Base-by-base conservation (phyloP, 2,888 invertebrate genomes). In the Cyrtodaria siliqua region DNA sequence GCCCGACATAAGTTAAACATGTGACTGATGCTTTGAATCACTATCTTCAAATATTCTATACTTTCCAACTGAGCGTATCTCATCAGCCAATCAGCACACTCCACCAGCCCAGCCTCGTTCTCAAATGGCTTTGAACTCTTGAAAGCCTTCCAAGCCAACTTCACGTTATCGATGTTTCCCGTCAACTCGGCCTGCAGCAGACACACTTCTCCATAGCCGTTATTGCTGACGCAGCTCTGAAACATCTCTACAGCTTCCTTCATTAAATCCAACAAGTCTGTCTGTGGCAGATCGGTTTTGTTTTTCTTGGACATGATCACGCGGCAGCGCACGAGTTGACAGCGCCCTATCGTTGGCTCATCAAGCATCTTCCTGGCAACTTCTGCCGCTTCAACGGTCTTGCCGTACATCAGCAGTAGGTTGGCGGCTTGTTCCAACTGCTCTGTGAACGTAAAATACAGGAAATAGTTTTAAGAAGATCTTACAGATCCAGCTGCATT, bases 81-180 rank as follows among this genome's bases (percentile, higher is more conserved):
- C 1, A 82, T 52, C 61, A 85, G 72, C 80, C 80, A 75, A 50
- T 85, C 68, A 49, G 78, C 70, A 59, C 84, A 86, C 29, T 87
- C 86, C 18, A 88, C 50, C 26, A 78, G 68, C 0, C 85, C 87
- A n/a, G 81, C 82, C 24, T 72, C 80, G 68, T 86, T 85, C 47
- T 71, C 40, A 18, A 64, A 63, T 40, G 85, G 86, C 47, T 77
- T 78, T 0, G 74, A 67, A 4, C 71, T 67, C 0, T 44, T 9
- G 53, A 86, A 88, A n/a, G 67, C 71, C 18, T 69, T 78, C 67
- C 73, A 85, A 8, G 85, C 84, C n/a, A 66, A 18, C 23, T 70
- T 66, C 12, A 84, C 62, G 9, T 68, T 55, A 4, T 52, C 60
- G 9, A 55, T 57, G 29, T 80, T 64, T 2, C 49, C 61, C 8